Conservation (phyloP, 2,113 vertebrate genomes). For the Lanius ludovicianus region DNA sequence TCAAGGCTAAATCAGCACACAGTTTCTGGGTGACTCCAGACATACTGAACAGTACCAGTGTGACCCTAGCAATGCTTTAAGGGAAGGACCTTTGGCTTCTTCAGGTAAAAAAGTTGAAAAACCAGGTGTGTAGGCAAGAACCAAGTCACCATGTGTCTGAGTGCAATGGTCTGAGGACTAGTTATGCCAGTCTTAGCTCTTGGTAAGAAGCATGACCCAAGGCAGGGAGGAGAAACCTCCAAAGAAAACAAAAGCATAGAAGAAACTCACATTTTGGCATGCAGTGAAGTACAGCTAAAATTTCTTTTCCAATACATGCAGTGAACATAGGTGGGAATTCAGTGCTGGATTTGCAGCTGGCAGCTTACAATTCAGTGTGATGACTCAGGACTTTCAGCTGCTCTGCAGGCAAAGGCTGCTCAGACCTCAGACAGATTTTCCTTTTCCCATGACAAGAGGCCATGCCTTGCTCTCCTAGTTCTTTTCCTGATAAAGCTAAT, state of each 20-base stretch:
- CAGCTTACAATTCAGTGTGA: not conserved
- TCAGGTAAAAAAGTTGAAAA: not conserved
- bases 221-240: not conserved
- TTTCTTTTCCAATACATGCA: not conserved
- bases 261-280: not conserved
- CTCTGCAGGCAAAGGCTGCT: constrained; percentile 27
- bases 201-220: not conserved
- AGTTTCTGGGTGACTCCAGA: not conserved
- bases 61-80: not conserved
- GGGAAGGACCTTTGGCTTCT: not conserved
- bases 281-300: not conserved
- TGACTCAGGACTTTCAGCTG: constrained; percentile 43
- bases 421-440: not conserved
- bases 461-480: not conserved
- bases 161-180: not conserved
- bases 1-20: not conserved
- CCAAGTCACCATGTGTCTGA: not conserved
- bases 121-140: not conserved
- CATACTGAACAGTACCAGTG: not conserved
- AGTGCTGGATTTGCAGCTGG: not conserved
- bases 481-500: not conserved
- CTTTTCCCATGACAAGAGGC: not conserved
- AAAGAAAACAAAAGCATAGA: not conserved
- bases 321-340: not conserved
- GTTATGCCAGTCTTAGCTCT: not conserved